Conservation (phyloP, 2,888 invertebrate genomes). For the Minunthozetes semirufus region DNA sequence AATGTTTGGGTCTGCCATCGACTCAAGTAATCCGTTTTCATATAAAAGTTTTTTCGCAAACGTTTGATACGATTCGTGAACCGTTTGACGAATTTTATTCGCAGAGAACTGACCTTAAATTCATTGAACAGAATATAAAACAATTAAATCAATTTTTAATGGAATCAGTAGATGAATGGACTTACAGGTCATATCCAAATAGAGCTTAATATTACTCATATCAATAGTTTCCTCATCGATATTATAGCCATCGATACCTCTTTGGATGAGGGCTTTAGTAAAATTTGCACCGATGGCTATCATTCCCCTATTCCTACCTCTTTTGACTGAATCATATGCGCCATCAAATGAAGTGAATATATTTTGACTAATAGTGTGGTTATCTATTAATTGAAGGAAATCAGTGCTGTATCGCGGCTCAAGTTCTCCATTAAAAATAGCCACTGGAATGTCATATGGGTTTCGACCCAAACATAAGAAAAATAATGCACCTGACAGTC, state of each 20-base stretch:
- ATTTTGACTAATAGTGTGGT: not conserved
- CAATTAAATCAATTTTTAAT: too few relatives aligned
- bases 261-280: slow-evolving; percentile 58
- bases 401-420: not conserved
- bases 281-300: slow-evolving; percentile 82
- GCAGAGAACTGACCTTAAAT: slow-evolving; percentile 36
- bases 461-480: not conserved
- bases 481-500: not conserved
- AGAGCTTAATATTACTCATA: slow-evolving; percentile 76
- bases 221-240: slow-evolving; percentile 75
- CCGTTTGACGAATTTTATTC: slow-evolving; percentile 18
- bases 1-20: slow-evolving; percentile 37
- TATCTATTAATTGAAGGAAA: not conserved
- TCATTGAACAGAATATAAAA: too few relatives aligned
- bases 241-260: slow-evolving; percentile 4
- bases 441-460: not conserved
- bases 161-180: too few relatives aligned
- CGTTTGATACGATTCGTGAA: slow-evolving; percentile 25
- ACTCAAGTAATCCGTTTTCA: slow-evolving; percentile 19
- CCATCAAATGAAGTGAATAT: slow-evolving; percentile 51
- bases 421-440: slow-evolving; percentile 1
- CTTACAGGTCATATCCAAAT: slow-evolving; percentile 86
- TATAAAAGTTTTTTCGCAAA: slow-evolving; percentile 26
- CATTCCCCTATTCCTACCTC: slow-evolving; percentile 79
- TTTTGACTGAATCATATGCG: slow-evolving; percentile 65